Evolutionary conservation across 2,888 invertebrate genomes (phyloP).

Genomic region (Tachina fera): DNA sequence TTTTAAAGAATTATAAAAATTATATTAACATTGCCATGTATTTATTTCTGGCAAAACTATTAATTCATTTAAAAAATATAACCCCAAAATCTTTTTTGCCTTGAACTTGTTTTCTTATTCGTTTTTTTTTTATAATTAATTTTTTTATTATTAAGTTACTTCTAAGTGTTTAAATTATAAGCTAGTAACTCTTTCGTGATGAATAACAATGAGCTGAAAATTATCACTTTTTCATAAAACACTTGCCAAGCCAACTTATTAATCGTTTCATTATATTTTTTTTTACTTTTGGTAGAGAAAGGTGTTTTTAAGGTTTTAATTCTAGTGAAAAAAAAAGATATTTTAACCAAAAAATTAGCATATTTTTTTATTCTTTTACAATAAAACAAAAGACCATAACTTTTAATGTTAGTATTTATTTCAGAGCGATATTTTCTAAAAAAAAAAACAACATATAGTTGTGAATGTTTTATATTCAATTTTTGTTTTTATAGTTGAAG

Average conservation of each 20-base stretch:
- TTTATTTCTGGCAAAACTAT: neutral
- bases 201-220: neutral
- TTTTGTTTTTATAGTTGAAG: constrained; percentile 30
- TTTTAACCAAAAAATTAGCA: constrained; percentile 34
- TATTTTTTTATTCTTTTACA: constrained; percentile 15
- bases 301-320: constrained; percentile 3
- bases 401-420: constrained; percentile 1
- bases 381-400: constrained; percentile 16
- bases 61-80: neutral
- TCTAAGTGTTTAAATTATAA: constrained; percentile 17
- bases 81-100: neutral
- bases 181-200: neutral
- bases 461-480: neutral
- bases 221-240: constrained; percentile 27
- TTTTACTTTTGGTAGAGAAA: neutral
- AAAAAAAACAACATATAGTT: constrained; percentile 12
- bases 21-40: neutral
- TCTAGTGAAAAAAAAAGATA: neutral
- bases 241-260: constrained; percentile 9
- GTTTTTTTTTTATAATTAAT: neutral
- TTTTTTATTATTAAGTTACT: neutral
- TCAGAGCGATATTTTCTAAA: constrained; percentile 14
- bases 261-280: constrained; percentile 15
- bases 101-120: neutral
- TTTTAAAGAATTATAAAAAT: too few relatives aligned